Base-by-base conservation (phyloP, 1,140 invertebrate genomes). In the Drosophila rufa region DNA sequence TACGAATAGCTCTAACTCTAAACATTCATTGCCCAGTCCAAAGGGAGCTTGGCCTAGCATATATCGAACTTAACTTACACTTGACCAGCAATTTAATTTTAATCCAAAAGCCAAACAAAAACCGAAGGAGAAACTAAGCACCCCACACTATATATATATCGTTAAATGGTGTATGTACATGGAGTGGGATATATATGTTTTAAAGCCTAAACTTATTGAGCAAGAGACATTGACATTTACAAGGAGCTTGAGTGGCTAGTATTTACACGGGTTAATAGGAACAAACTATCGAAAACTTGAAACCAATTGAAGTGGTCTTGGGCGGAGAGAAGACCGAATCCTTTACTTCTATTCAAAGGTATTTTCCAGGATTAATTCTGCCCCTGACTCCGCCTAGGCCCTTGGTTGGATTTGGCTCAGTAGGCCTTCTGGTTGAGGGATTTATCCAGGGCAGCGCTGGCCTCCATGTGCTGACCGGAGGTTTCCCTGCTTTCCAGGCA, bases 261-360 rank as follows among this genome's bases (percentile, higher is more conserved):
- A 66, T 85, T 46, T 90, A 87, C 84, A 87, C 50, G 76, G 77
- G 77, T 47, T 75, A 43, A 66, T 82, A 89, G 84, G 84, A 87
- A 89, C 84, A 78, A 87, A 87, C 77, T 89, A 80, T 84, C 56
- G 50, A 89, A 80, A 89, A 87, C 57, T 76, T 86, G 84, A 87
- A 87, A 87, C 84, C 84, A 80, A 89, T 87, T 78, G 69, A 58
- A 79, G 80, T 58, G 84, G 73, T 58, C 55, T 60, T 57, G 56
- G 68, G 66, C 64, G 75, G 75, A 79, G 64, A 61, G 59, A 47
- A 40, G 36, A 43, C 42, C 0, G n/a, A 36, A 36, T 36, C 30
- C 30, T 3, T 33, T 33, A 33, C 2, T 33, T 33, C 8, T 36
- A 11, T 3, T 36, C 11, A 36, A 36, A 36, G 11, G 9, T 36